These are phyloP conservation scores for Lymantria monacha DNA, from an alignment of 2,888 invertebrate genomes.

Conservation along the genomic window DNA sequence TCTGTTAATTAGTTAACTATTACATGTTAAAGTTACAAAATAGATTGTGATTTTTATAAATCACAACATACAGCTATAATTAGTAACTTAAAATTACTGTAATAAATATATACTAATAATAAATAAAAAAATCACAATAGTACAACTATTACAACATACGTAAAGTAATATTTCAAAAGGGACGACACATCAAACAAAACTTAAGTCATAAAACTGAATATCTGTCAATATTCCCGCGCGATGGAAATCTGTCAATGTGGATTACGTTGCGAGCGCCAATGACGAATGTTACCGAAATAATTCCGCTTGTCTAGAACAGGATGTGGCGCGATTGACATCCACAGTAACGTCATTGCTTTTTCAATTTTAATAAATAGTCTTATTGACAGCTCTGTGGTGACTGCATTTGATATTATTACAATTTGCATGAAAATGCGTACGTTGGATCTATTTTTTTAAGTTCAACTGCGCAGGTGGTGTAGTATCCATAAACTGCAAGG, in stretches of 20 bases:
- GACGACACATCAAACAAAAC: slow-evolving; percentile 23
- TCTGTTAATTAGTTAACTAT: no score
- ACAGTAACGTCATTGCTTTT: slow-evolving; percentile 5
- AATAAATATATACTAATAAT: no score
- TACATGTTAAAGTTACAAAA: no score
- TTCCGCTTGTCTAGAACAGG: slow-evolving; percentile 28
- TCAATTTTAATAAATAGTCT: no score
- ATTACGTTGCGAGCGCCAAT: slow-evolving; percentile 24
- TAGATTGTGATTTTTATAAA: no score
- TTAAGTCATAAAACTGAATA: slow-evolving; percentile 13
- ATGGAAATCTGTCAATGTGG: slow-evolving; percentile 34
- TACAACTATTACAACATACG: slow-evolving; percentile 25
- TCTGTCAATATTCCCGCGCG: slow-evolving; percentile 27
- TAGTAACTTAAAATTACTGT: neutral
- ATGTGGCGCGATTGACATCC: slow-evolving; percentile 22
- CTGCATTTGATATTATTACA: no score
- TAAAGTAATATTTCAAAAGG: slow-evolving; percentile 8
- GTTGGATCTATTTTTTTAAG: no score
- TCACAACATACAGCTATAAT: no score
- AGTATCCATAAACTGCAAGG: no score
- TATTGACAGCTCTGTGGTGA: no score
- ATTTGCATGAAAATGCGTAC: no score
- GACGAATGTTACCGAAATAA: slow-evolving; percentile 38
- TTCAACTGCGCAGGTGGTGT: no score
- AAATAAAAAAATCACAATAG: slow-evolving; percentile 12